Evolutionary conservation across 2,797 vertebrate genomes (phyloP), one percentile per base, ranked within the genome.

Genomic region (Onychomys arenicola): DNA sequence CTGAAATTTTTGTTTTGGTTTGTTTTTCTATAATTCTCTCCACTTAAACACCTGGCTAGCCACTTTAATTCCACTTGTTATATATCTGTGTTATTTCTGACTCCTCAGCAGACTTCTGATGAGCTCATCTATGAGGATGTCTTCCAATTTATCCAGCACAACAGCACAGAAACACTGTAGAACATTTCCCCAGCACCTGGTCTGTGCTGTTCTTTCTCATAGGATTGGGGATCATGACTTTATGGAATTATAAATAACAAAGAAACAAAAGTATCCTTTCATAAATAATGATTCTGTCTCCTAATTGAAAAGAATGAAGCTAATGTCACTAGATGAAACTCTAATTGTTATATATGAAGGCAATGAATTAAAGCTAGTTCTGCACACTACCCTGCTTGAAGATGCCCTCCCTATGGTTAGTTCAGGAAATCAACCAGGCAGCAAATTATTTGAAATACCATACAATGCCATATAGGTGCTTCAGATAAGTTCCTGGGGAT

Each of bases 401-500:
- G 73, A 75, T 40, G 6, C 27, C 57, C 25, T 59, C 0, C 0
- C 0, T 19, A 67, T 46, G 5, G 13, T 61, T 32, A 16, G 16
- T 61, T 88, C 32, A 55, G 82, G 77, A 29, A 90, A 52, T 80
- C n/a, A 57, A 86, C 43, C 40, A 69, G 34, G 6, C 43, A 57
- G 65, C 23, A 69, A 85, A 89, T 65, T 88, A 40, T n/a, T 40
- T 65, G 75, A 90, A 61, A 11, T 5, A 40, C 27, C 32, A 34
- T 63, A n/a, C 52, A 85, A 67, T 78, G 67, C 43, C 81, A 37
- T 73, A 11, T 57, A 96, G 63, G 37, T 96, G 37, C 77, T 94
- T 95, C 4, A 94, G 37, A 93, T 78, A 94, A 78, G 37, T 87
- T 93, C 57, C 14, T 78, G 32, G 16, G 89, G 12, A 94, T 55